Evolutionary conservation across 2,888 invertebrate genomes (phyloP).

Genomic region (Eupithecia pulchellata): DNA sequence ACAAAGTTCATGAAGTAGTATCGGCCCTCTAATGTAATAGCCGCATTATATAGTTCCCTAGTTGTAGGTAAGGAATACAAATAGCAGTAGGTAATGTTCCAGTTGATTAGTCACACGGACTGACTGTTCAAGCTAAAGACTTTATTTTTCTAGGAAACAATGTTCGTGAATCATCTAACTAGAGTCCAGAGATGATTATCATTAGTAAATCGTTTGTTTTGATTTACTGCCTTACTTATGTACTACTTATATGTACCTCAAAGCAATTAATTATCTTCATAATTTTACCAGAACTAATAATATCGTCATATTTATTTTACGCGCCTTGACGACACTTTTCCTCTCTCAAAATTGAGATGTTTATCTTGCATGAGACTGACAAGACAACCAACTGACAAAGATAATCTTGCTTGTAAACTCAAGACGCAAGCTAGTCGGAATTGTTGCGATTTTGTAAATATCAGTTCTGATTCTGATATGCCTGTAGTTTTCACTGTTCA

Average conservation of each 20-base stretch:
- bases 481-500: no score
- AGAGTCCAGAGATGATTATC: neutral
- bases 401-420: neutral
- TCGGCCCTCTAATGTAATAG: neutral
- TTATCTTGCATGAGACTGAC: neutral
- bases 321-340: neutral
- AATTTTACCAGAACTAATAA: neutral
- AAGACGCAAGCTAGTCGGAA: no score
- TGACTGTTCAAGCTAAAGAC: conserved; percentile 1
- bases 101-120: conserved; percentile 46
- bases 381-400: neutral
- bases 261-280: neutral
- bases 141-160: conserved; percentile 24
- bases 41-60: neutral
- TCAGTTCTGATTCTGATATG: no score
- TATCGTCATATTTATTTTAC: neutral
- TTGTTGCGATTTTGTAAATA: no score
- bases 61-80: conserved; percentile 29
- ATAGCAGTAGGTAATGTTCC: conserved; percentile 36
- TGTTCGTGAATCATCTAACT: conserved; percentile 8
- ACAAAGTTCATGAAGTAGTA: conserved; percentile 13
- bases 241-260: no score
- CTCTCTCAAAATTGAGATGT: neutral
- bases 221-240: neutral
- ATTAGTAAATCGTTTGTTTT: neutral